Evolutionary conservation across 2,113 vertebrate species (phyloP).

Genomic region (human): GRCh38 chr15:99753501-99754000

Average conservation of each 20-base stretch:
- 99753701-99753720: no score
- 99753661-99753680: not conserved
- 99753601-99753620: not conserved
- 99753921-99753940: not conserved
- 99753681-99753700: not conserved
- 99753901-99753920: not conserved
- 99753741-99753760: not conserved
- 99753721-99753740: not conserved
- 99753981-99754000: not conserved
- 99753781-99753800: not conserved
- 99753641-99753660: not conserved
- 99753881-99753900: not conserved
- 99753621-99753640: not conserved
- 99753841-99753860: not conserved
- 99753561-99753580: not conserved
- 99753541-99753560: not conserved
- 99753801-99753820: not conserved
- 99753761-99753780: not conserved
- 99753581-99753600: not conserved
- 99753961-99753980: not conserved
- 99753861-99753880: not conserved
- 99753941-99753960: not conserved
- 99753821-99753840: not conserved
- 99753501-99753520: not conserved
- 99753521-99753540: not conserved